Evolutionary conservation across 2,797 vertebrate species (phyloP), one percentile per base, ranked within the genome.

Genomic region (Spheniscus humboldti): DNA sequence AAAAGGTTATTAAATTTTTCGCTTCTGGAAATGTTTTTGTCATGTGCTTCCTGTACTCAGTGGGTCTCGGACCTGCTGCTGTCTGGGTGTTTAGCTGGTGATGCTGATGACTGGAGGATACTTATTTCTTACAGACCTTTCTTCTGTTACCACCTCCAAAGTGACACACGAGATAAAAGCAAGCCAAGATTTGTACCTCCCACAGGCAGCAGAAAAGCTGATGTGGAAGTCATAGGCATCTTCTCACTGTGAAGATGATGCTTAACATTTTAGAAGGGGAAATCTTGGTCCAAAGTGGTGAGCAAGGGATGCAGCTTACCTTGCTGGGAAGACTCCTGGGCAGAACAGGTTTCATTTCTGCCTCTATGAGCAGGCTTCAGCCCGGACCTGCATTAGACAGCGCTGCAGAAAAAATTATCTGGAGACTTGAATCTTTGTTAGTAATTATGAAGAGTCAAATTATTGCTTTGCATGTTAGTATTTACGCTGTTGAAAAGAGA

Each of bases 271-370:
- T 50, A 25, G 23, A 28, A 81, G 48, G 64, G 31, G 22, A 67
- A 4, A 45, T 75, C 3, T 41, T 62, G 31, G 23, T 73, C 6
- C 37, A 10, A 62, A 57, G 23, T 5, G 13, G 6, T 18, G 60
- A 81, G 75, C 41, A 12, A 18, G 12, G 41, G 6, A 2, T 10
- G 9, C 0, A 0, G 25, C 11, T 52, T 37, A 9, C 24, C 24
- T 41, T 0, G 0, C 59, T 27, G 31, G 28, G 18, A 52, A 16
- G 43, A 3, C 25, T 88, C 41, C 27, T 45, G 82, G 3, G 5
- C 12, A 35, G 53, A 48, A 6, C 1, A 48, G 62, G 7, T 72
- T 84, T 92, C 27, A 27, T 3, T 23, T 67, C 52, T 62, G 66
- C 10, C 68, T 60, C 56, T 55, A 0, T 45, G 47, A 52, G 20